Conservation (phyloP, 2,113 vertebrate species). For the Percopsis transmontana region DNA sequence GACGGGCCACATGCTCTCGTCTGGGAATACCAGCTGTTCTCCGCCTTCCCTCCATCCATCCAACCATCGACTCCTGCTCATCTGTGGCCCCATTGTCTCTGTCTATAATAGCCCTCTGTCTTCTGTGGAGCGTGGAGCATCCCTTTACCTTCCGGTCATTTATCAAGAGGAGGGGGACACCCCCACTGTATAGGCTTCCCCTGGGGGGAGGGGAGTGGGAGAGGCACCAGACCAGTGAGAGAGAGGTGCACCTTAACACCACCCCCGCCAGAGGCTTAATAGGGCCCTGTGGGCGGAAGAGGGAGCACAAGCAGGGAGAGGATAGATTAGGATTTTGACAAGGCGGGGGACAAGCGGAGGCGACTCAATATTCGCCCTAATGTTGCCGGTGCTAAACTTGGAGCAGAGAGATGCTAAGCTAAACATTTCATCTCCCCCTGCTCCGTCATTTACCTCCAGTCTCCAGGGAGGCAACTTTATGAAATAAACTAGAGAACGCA, state of each 20-base stretch:
- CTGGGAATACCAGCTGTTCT: slow-evolving; percentile 39
- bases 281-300: too few species aligned
- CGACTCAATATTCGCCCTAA: too few species aligned
- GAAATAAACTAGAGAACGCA: not conserved
- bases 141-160: slow-evolving; percentile 35
- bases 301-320: too few species aligned
- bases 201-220: not conserved
- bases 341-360: too few species aligned
- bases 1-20: slow-evolving; percentile 40
- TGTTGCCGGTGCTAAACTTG: not conserved
- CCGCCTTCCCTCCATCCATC: not conserved
- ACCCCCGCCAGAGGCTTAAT: too few species aligned
- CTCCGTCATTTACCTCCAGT: not conserved
- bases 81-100: slow-evolving; percentile 33
- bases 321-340: too few species aligned
- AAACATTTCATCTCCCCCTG: not conserved
- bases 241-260: too few species aligned
- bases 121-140: slow-evolving; percentile 14
- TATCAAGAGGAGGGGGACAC: slow-evolving; percentile 41
- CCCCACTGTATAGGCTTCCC: slow-evolving; percentile 2
- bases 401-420: not conserved
- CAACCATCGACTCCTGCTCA: slow-evolving; percentile 26
- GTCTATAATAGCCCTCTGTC: slow-evolving; percentile 21
- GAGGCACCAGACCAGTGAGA: not conserved
- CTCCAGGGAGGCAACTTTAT: not conserved